Base-by-base conservation (phyloP, 2,113 vertebrate genomes). In the Hassar affinis region DNA sequence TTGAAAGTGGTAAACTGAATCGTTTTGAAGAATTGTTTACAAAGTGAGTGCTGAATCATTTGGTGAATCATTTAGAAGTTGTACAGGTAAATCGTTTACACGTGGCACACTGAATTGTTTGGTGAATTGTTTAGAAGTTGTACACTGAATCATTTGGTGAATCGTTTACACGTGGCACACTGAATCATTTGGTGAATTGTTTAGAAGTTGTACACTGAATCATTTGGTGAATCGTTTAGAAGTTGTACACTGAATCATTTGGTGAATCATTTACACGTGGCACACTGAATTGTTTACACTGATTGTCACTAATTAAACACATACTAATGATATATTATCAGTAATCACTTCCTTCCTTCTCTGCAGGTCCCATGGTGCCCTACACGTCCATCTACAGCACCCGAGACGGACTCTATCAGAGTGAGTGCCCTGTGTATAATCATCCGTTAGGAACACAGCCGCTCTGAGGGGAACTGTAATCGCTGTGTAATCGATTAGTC, bases 361-460 rank as follows among this genome's bases (percentile, higher is more conserved):
- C 69, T 85, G 66, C 51, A 99, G 97, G 97, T 85, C 97, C 97
- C 15, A 92, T 95, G 38, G 93, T 99, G 62, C 98, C 98, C 0
- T 93, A 87, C 80, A 96, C 97, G 87, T 94, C 95, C 0, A 91
- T 98, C 68, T 96, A 98, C 90, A 95, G 93, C 80, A 96, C 95
- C 0, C 87, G 89, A 0, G 93, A 97, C 62, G 89, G 90, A 87
- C 92, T 92, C 51, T 88, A 86, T 68, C 27, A 85, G 88, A 97
- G 98, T 99, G 94, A 98, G 97, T 92, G 83, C 3, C 2, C n/a
- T 22, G 35, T 80, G 59, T 78, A 1, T 11, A 69, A n/a, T 38
- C 27, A 9, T 71, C 20, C 25, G 7, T 6, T 11, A n/a, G 61
- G 56, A 59, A 61, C 25, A 61, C n/a, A 59, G 57, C 57, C 57